These are phyloP conservation scores for Oxyruncus cristatus DNA, from an alignment of 2,113 vertebrate species.

Conservation along the genomic window DNA sequence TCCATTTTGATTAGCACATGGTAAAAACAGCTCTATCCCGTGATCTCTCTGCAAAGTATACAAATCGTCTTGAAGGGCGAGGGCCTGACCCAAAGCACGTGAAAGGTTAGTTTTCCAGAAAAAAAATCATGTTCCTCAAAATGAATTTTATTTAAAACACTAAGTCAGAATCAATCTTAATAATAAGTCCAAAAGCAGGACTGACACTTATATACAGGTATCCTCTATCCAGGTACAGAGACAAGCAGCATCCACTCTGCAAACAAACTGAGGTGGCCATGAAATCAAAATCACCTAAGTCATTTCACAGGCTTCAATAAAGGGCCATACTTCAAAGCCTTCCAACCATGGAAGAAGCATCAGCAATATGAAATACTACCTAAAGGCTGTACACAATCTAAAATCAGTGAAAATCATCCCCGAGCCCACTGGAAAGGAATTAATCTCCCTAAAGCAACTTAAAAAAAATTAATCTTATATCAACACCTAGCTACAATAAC, in stretches of 20 bases:
- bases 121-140: not conserved
- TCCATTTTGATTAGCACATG: not conserved
- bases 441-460: not conserved
- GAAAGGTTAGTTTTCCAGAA: not conserved
- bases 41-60: not conserved
- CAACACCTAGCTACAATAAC: not conserved
- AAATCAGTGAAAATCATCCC: not conserved
- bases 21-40: not conserved
- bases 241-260: not conserved
- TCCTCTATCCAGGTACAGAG: not conserved
- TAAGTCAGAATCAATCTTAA: not conserved
- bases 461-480: not conserved
- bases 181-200: not conserved
- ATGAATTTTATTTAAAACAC: not conserved
- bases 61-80: not conserved
- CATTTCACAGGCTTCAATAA: not conserved
- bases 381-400: not conserved
- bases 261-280: not conserved
- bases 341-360: not conserved
- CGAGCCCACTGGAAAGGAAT: not conserved
- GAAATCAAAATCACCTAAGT: not conserved
- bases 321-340: not conserved
- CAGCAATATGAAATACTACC: not conserved
- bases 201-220: accelerated
- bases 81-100: not conserved